Evolutionary conservation across 2,113 vertebrate genomes (phyloP).

Genomic region (Thymallus thymallus): DNA sequence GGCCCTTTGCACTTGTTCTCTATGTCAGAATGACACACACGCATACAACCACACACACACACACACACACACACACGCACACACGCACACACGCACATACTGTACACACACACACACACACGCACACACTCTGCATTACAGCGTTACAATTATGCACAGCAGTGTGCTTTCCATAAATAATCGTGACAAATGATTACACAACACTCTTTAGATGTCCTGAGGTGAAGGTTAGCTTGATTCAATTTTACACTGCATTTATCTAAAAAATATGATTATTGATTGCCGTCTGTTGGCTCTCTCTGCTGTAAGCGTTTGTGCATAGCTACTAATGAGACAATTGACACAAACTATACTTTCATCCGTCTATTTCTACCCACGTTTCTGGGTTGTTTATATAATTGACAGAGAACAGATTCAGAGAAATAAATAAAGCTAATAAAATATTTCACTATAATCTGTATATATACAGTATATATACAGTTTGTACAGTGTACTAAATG

Average conservation of each 20-base stretch:
- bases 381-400: slow-evolving; percentile 27
- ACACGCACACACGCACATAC: background rate
- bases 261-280: slow-evolving; percentile 56
- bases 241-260: slow-evolving; percentile 60
- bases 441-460: background rate
- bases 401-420: slow-evolving; percentile 34
- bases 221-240: slow-evolving; percentile 53
- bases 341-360: slow-evolving; percentile 27
- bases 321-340: slow-evolving; percentile 48
- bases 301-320: slow-evolving; percentile 38
- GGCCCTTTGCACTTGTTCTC: no score
- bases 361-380: slow-evolving; percentile 10
- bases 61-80: background rate
- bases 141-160: background rate
- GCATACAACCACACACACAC: no score
- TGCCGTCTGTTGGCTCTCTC: slow-evolving; percentile 26
- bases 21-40: no score
- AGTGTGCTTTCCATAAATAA: slow-evolving; percentile 51
- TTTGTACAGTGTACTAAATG: no score
- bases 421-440: slow-evolving; percentile 12
- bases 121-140: background rate
- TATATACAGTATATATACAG: no score
- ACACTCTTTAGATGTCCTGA: slow-evolving; percentile 55
- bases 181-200: slow-evolving; percentile 49
- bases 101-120: background rate